Evolutionary conservation across 2,888 invertebrate species (phyloP), one percentile per base, ranked within the genome.

Genomic region (Sympetrum striolatum): DNA sequence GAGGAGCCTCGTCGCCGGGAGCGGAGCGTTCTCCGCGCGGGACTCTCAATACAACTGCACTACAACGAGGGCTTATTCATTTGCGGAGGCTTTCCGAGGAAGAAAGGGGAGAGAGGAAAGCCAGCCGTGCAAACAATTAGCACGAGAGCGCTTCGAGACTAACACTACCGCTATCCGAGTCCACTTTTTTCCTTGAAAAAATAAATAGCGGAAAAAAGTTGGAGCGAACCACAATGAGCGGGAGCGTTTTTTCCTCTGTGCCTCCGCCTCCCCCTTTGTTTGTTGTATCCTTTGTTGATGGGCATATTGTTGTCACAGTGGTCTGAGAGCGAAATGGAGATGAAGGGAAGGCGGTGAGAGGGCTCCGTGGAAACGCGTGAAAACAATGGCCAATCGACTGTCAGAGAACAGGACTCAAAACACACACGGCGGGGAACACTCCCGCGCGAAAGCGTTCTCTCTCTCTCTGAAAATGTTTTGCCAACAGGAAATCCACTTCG

Each of bases 341-440:
- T 86, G 86, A 86, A 82, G 82, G 35, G 82, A 58, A 60, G 86
- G 86, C 86, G 86, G 86, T 82, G 82, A 82, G 82, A 86, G 86
- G 86, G 37, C 86, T 35, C 86, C 37, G 37, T 86, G 86, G 86
- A 86, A 86, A 86, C 86, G 86, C 58, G 86, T 60, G 86, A 86
- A 86, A 86, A 86, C 86, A 86, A 86, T 86, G 86, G 86, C 86
- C 86, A 86, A 86, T 86, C 86, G 86, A 86, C 86, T 37, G 86
- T 86, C 86, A 86, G 60, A 86, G 86, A 86, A 60, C 86, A 31
- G 86, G 60, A 86, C 86, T 86, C 86, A 37, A 37, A 48, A 80
- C 80, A 80, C 80, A 80, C 80, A 39, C 81, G 44, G 39, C 44
- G 37, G 35, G 25, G 81, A 64, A 14, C 82, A 82, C 5, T 58